Base-by-base conservation (phyloP, 2,888 invertebrate genomes). In the Pachycephus smyrnensis region DNA sequence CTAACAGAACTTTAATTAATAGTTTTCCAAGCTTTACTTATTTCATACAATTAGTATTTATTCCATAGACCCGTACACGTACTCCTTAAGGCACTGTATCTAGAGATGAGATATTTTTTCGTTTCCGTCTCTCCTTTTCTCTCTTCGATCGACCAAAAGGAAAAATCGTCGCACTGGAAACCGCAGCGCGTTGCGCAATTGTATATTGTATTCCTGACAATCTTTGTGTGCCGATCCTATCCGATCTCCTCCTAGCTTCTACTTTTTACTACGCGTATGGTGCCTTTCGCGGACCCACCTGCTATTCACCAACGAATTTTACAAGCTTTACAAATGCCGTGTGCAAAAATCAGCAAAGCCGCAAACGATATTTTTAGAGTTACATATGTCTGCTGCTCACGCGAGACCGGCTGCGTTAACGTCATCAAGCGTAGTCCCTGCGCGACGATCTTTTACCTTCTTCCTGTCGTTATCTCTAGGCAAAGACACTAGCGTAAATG, bases 1-100 rank as follows among this genome's bases (percentile, higher is more conserved):
- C 9, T 23, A 55, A 55, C 9, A 9, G 23, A 55, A 23, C 23
- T 23, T 55, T 55, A 23, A 55, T 55, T 23, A 55, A 9, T 55
- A 55, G 55, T 55, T 55, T 71, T 15, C 32, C 71, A 33, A 71
- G 71, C 71, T 71, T 71, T 71, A 71, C 71, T 71, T 71, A 71
- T 71, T 71, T 71, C 31, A 31, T 32, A 71, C 4, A 15, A 71
- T 31, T 33, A 33, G 71, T 71, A 71, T 71, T 71, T 71, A 71
- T 71, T 71, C 71, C 32, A 32, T 71, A 33, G 32, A 71, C 11
- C 9, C 31, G 15, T 71, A 33, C 71, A 32, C 71, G 31, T 71
- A 71, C 31, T 71, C 15, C 11, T 2, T 71, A 33, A 71, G 69
- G 12, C 30, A 12, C n/a, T 15, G 30, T 69, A 12, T 40, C 15